Conservation (phyloP, 2,888 invertebrate species). For the Calephelis perditalis region DNA sequence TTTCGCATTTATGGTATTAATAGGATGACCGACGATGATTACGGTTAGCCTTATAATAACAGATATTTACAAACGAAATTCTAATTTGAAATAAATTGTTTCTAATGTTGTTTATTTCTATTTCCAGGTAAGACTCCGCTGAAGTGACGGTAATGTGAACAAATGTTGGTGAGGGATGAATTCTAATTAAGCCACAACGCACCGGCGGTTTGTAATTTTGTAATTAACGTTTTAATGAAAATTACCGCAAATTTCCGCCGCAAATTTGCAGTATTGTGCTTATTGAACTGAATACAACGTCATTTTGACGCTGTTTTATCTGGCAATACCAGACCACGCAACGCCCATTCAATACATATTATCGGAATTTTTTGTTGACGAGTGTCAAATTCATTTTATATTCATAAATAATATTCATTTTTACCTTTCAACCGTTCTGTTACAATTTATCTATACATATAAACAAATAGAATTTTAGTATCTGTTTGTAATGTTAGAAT, state of each 20-base stretch:
- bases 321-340: background rate
- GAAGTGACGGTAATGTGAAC: background rate
- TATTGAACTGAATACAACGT: constrained; percentile 13
- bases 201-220: constrained; percentile 6
- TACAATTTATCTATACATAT: too few species aligned
- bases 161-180: constrained; percentile 4
- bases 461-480: too few species aligned
- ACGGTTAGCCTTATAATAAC: too few species aligned
- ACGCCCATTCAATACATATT: background rate
- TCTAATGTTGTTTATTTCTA: background rate
- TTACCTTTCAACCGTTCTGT: too few species aligned
- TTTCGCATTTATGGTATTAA: too few species aligned
- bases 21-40: too few species aligned
- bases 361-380: too few species aligned
- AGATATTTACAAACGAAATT: too few species aligned
- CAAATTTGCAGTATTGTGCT: constrained; percentile 1
- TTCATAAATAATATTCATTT: too few species aligned
- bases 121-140: background rate
- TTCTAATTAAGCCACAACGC: constrained; percentile 4
- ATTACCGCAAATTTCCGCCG: background rate
- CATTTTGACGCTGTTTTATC: background rate
- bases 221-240: constrained; percentile 11
- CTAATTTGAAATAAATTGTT: background rate
- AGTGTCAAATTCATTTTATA: too few species aligned
- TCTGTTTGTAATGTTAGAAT: too few species aligned